phyloP scores from a whole-genome alignment of 1,140 invertebrate species.

The Ips typographus region DNA sequence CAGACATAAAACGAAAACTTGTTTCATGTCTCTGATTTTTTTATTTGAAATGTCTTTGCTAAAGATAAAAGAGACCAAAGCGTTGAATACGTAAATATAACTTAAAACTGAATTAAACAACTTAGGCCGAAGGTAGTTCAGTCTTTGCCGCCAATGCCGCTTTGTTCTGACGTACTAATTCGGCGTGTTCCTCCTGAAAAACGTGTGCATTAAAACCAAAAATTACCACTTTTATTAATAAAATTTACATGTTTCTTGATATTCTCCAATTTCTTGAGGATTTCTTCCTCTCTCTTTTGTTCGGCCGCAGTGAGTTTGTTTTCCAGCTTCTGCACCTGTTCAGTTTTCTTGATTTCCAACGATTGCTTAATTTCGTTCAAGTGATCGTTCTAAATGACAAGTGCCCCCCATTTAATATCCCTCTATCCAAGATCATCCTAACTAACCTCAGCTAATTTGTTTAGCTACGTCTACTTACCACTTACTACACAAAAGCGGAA shows the following conservation, averaged over 20 bases:
- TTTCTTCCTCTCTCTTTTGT: constrained; percentile 75
- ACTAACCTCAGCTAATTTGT: not conserved
- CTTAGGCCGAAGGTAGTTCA: constrained; percentile 23
- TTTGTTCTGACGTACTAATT: constrained; percentile 84
- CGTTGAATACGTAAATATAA: too few relatives aligned
- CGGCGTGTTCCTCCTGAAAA: constrained; percentile 79
- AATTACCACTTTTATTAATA: constrained; percentile 15
- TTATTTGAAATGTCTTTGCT: not conserved
- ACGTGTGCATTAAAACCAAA: constrained; percentile 6
- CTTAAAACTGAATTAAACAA: too few relatives aligned
- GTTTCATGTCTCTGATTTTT: not conserved
- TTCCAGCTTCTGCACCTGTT: constrained; percentile 69
- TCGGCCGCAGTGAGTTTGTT: constrained; percentile 73
- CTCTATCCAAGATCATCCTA: not conserved
- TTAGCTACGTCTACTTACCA: too few relatives aligned
- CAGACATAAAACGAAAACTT: not conserved
- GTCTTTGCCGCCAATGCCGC: constrained; percentile 57
- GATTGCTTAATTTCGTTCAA: constrained; percentile 69
- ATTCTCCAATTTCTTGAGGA: constrained; percentile 76
- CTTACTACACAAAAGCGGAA: too few relatives aligned
- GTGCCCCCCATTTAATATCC: not conserved
- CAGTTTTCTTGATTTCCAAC: constrained; percentile 63
- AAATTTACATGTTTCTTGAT: constrained; percentile 73
- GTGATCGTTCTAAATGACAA: constrained; percentile 45
- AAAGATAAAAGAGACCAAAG: too few relatives aligned